Conservation (phyloP, 2,797 vertebrate genomes). For the Leuciscus waleckii region DNA sequence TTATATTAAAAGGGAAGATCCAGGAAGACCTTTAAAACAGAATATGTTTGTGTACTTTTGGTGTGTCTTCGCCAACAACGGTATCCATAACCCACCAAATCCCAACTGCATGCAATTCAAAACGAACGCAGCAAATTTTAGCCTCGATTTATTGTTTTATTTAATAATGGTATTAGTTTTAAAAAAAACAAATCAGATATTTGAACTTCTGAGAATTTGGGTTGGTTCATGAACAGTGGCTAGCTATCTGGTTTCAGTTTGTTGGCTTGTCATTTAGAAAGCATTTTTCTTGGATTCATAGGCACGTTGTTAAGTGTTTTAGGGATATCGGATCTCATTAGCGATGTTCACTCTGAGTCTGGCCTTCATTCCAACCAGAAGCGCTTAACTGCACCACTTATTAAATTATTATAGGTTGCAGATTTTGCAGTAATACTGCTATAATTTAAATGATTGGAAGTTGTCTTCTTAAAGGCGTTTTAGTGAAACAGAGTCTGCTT, state of each 20-base stretch:
- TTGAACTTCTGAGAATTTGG: constrained; percentile 1
- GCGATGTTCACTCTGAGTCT: constrained; percentile 9
- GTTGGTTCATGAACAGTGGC: constrained; percentile 2
- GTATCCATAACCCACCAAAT: not conserved
- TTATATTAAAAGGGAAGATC: constrained; percentile 43
- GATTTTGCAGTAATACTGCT: not conserved
- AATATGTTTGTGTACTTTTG: constrained; percentile 35
- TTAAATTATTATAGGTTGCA: constrained; percentile 16
- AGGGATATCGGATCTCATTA: constrained; percentile 29
- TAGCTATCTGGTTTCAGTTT: constrained; percentile 19
- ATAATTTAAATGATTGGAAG: constrained; percentile 1
- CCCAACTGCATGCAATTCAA: not conserved
- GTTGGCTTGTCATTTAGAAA: constrained; percentile 25
- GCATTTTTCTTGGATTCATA: constrained; percentile 31
- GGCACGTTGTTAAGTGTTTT: constrained; percentile 7
- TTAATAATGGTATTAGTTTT: constrained; percentile 18
- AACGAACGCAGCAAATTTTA: not conserved
- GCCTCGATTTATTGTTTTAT: constrained; percentile 13
- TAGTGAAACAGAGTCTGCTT: constrained; percentile 12
- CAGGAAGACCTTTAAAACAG: constrained; percentile 47
- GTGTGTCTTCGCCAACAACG: not conserved
- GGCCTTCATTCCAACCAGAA: not conserved
- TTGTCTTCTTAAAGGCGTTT: not conserved
- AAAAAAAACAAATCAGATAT: not conserved
- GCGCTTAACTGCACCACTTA: not conserved